phyloP scores from a whole-genome alignment of 1,140 invertebrate genomes.

The Magallana angulata region DNA sequence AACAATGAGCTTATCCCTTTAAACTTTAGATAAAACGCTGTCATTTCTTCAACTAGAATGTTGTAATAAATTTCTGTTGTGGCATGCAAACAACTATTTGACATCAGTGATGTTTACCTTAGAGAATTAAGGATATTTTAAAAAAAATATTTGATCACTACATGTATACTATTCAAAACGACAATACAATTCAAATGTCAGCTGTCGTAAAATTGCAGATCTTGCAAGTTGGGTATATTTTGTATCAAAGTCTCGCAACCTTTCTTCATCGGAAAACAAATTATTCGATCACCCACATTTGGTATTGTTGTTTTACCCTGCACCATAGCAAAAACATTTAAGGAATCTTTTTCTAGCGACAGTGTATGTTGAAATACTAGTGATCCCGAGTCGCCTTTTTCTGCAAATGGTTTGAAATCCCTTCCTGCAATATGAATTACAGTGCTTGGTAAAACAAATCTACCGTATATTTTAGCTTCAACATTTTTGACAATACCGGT shows the following conservation, averaged over 20 bases:
- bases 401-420: not conserved
- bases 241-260: not conserved
- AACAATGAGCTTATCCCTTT: no score
- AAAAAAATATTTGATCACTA: no score
- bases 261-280: not conserved
- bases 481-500: not conserved
- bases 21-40: no score
- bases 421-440: no score
- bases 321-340: not conserved
- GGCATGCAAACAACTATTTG: no score
- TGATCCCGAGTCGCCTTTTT: not conserved
- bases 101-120: no score
- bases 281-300: not conserved
- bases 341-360: not conserved
- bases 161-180: no score
- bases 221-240: not conserved
- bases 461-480: no score
- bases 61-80: no score
- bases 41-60: no score
- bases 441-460: no score
- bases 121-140: no score
- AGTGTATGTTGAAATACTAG: not conserved
- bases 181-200: not conserved
- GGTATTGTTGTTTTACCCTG: not conserved
- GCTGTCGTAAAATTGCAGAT: not conserved